These are phyloP conservation scores for Grantiella picta DNA, from an alignment of 2,113 vertebrate species.

Conservation along the genomic window DNA sequence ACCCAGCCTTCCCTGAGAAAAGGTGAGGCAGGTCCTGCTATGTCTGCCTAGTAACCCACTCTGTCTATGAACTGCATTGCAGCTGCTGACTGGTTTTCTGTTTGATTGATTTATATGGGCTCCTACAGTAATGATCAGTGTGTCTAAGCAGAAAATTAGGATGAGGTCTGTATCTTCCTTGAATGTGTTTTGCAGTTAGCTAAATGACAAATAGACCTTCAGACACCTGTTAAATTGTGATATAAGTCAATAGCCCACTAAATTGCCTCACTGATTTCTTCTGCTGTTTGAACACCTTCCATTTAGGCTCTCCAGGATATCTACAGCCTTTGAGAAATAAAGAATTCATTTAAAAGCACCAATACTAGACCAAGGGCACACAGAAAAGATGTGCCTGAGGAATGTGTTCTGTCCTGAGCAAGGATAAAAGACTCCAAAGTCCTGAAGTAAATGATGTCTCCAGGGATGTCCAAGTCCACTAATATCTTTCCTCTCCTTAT, in stretches of 20 bases:
- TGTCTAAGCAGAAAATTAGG: neutral
- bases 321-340: neutral
- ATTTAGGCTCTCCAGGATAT: neutral
- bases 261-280: neutral
- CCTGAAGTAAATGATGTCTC: neutral
- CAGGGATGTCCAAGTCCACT: neutral
- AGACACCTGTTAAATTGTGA: neutral
- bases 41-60: neutral
- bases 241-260: neutral
- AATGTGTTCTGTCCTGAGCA: neutral
- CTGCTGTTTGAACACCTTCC: neutral
- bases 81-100: neutral
- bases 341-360: neutral
- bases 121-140: neutral
- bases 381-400: neutral
- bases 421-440: neutral
- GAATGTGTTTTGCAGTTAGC: neutral
- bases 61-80: neutral
- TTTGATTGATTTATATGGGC: neutral
- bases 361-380: neutral
- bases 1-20: neutral
- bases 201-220: neutral
- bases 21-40: neutral
- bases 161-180: neutral
- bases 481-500: neutral